Percentiles rank a stretch among this genome's conserved stretches.
These are phyloP conservation scores for Leucoma salicis DNA, from an alignment of 2,888 invertebrate genomes.

Conservation along the genomic window DNA sequence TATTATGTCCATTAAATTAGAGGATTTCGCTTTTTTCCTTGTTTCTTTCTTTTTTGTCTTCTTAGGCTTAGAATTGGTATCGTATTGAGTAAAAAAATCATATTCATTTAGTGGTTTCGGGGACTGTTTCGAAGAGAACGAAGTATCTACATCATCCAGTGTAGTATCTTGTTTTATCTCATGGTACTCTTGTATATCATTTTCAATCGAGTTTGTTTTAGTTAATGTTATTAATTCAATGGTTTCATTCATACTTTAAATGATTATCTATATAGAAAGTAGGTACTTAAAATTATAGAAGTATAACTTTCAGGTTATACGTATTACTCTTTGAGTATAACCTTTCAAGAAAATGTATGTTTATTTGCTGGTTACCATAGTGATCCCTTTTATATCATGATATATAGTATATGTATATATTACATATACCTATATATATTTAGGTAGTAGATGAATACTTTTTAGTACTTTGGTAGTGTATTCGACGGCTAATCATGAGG, in stretches of 20 bases:
- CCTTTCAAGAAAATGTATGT: too few species aligned
- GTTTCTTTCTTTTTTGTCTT: conserved; percentile 44
- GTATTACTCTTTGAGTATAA: too few species aligned
- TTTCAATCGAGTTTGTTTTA: conserved; percentile 35
- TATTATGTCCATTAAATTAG: conserved; percentile 61
- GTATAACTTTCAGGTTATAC: too few species aligned
- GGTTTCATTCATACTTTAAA: conserved; percentile 50
- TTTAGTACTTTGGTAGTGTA: too few species aligned
- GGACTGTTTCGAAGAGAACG: conserved; percentile 32
- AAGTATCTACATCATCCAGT: conserved; percentile 31
- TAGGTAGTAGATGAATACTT: too few species aligned
- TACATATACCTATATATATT: too few species aligned
- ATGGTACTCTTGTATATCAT: conserved; percentile 65
- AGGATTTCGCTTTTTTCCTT: conserved; percentile 43
- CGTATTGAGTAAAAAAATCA: conserved; percentile 60
- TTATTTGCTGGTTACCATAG: too few species aligned
- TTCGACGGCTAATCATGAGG: too few species aligned
- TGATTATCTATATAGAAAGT: too few species aligned
- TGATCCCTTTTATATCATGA: too few species aligned
- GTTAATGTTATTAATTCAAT: conserved; percentile 53
- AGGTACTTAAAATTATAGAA: too few species aligned
- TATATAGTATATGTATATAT: too few species aligned
- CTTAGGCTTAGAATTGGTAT: conserved; percentile 42
- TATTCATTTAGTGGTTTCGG: conserved; percentile 42
- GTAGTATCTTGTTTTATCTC: conserved; percentile 52